phyloP scores from a whole-genome alignment of 2,797 vertebrate species.

The Brachymystax lenok region DNA sequence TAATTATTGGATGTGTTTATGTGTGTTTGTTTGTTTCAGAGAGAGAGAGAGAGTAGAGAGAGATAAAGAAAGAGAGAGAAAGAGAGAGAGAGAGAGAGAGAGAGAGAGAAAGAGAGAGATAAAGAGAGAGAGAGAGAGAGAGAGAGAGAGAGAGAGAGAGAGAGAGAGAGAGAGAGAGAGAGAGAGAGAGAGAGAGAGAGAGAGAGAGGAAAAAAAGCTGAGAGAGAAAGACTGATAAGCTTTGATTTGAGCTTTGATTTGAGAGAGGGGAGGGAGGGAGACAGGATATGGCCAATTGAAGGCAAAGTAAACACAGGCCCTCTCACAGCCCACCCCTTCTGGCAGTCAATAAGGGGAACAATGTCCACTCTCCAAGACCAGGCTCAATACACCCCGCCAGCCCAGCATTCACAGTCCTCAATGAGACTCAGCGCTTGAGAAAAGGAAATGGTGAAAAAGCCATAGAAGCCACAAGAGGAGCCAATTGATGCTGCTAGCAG shows the following conservation, averaged over 20 bases:
- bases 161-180: slow-evolving; percentile 9
- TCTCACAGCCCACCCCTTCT: slow-evolving; percentile 39
- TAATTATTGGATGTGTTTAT: too few relatives aligned
- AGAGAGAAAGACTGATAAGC: not conserved
- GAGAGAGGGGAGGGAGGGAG: slow-evolving; percentile 24
- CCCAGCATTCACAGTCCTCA: slow-evolving; percentile 40
- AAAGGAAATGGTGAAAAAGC: slow-evolving; percentile 36
- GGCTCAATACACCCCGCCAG: slow-evolving; percentile 42
- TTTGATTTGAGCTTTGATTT: not conserved
- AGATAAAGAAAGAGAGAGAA: slow-evolving; percentile 18
- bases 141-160: not conserved
- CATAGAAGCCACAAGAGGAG: slow-evolving; percentile 52
- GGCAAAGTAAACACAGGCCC: slow-evolving; percentile 43
- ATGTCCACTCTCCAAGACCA: slow-evolving; percentile 40
- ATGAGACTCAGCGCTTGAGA: not conserved
- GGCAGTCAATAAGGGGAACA: slow-evolving; percentile 37
- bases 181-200: slow-evolving; percentile 14
- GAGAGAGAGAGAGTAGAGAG: not conserved
- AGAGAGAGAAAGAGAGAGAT: too few relatives aligned
- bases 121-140: too few relatives aligned
- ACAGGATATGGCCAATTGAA: slow-evolving; percentile 26
- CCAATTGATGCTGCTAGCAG: slow-evolving; percentile 53
- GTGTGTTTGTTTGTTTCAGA: too few relatives aligned
- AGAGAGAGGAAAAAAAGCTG: slow-evolving; percentile 18
- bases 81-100: slow-evolving; percentile 10